Evolutionary conservation across 2,888 invertebrate genomes (phyloP).

Genomic region (Lasioglossum vierecki): DNA sequence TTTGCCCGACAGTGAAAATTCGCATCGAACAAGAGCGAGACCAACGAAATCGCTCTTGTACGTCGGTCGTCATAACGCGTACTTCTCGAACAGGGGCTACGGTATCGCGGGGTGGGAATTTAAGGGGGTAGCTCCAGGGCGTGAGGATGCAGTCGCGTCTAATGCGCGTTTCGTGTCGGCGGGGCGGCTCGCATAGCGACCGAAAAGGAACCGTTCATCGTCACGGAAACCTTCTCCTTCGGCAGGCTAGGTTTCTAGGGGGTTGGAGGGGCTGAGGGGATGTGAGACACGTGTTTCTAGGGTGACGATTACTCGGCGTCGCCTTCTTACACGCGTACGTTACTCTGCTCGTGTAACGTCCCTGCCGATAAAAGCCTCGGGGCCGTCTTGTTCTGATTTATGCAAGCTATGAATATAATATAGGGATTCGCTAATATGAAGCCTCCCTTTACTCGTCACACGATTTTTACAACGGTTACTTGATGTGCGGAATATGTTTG

Average conservation of each 20-base stretch:
- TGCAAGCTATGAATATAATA: conserved; percentile 48
- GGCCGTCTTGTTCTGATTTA: conserved; percentile 60
- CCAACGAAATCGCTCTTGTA: conserved; percentile 34
- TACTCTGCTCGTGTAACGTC: conserved; percentile 68
- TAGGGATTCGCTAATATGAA: background rate
- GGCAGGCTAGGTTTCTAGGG: conserved; percentile 50
- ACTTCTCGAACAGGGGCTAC: conserved; percentile 35
- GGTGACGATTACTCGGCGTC: conserved; percentile 79
- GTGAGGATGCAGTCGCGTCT: conserved; percentile 79
- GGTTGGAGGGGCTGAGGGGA: conserved; percentile 22
- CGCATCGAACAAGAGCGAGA: conserved; percentile 5
- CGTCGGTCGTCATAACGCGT: conserved; percentile 65
- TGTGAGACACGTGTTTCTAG: conserved; percentile 79
- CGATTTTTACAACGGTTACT: background rate
- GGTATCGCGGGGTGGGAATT: conserved; percentile 16
- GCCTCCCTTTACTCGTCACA: background rate
- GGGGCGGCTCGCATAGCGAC: conserved; percentile 70
- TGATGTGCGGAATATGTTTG: background rate
- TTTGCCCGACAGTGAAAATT: background rate
- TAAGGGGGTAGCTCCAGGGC: conserved; percentile 62
- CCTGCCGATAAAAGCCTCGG: conserved; percentile 70
- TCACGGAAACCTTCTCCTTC: conserved; percentile 56
- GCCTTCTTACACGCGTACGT: conserved; percentile 78
- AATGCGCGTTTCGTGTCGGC: conserved; percentile 83
- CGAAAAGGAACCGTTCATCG: conserved; percentile 72